Evolutionary conservation across 1,140 invertebrate species (phyloP), one percentile per base, ranked within the genome.

Genomic region (Alviniconcha marisindica): DNA sequence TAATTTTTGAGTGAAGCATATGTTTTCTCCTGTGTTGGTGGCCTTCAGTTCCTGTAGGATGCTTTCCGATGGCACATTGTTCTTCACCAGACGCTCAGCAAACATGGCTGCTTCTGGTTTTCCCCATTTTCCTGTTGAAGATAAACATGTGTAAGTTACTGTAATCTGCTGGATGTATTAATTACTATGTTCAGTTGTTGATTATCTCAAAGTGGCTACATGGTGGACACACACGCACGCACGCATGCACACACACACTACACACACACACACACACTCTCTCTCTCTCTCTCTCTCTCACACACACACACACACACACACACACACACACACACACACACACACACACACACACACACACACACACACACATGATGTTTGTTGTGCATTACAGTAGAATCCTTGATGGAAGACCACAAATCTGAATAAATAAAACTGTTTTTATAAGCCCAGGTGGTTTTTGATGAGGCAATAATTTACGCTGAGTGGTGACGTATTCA

Each of bases 21-120:
- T 86, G 81, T 91, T 91, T 86, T 91, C 89, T 18, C 90, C 90
- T 0, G 90, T 90, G 78, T 91, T 91, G 31, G 83, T 88, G 12
- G 89, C 89, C 78, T 86, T 33, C 15, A 56, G 69, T 78, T 91
- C 90, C 7, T 10, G 1, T 28, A 28, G 28, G 21, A 7, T 33
- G 15, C n/a, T 33, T 66, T 66, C 63, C 15, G 28, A 15, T 12
- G n/a, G 10, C 24, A 31, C 5, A 36, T 88, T 87, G 33, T 82
- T 71, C 0, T 81, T 56, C n/a, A 88, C 18, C 12, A 89, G 88
- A 10, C 87, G 77, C 28, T 88, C 87, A 18, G 82, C 54, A 77
- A 90, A 91, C n/a, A 91, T 84, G 48, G 88, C 86, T 0, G 90
- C 90, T 66, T 90, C 89, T 18, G 89, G 56, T 54, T 21, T 18